Evolutionary conservation across 2,888 invertebrate genomes (phyloP).

Genomic region (Amphipyra berbera): DNA sequence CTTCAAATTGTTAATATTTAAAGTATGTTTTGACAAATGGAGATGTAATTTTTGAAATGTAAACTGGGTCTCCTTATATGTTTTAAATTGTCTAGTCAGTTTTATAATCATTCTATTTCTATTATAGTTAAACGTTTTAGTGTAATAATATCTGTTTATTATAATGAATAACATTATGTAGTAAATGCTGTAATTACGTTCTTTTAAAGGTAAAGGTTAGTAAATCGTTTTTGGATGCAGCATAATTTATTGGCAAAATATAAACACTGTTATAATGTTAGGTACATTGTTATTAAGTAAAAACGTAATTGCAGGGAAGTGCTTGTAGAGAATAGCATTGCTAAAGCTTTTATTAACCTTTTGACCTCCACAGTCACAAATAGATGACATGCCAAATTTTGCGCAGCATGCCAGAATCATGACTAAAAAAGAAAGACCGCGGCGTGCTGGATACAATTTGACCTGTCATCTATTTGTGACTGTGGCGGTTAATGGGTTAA

Average conservation of each 20-base stretch:
- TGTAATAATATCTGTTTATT: neutral
- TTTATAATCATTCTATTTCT: too few relatives aligned
- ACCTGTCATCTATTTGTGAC: too few relatives aligned
- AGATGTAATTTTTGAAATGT: conserved; percentile 27
- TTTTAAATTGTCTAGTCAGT: too few relatives aligned
- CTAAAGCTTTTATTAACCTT: conserved; percentile 18
- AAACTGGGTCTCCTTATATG: conserved; percentile 1
- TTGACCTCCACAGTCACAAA: too few relatives aligned
- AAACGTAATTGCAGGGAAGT: conserved; percentile 35
- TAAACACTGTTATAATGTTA: conserved; percentile 28
- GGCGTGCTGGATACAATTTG: too few relatives aligned
- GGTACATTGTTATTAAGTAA: conserved; percentile 12
- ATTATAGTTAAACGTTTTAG: neutral
- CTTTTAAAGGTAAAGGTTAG: conserved; percentile 36
- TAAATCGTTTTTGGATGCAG: conserved; percentile 7
- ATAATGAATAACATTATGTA: conserved; percentile 32
- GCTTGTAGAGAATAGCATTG: conserved; percentile 17
- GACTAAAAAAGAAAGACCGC: too few relatives aligned
- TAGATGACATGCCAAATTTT: too few relatives aligned
- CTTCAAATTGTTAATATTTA: conserved; percentile 27
- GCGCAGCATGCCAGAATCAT: too few relatives aligned
- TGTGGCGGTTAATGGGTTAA: too few relatives aligned
- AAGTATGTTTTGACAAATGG: conserved; percentile 41
- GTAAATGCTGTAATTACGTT: conserved; percentile 33
- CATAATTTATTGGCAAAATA: conserved; percentile 39